Percentiles rank a stretch among this genome's conserved stretches.
These are phyloP conservation scores for Capitella teleta DNA, from an alignment of 1,140 invertebrate genomes.

Conservation along the genomic window DNA sequence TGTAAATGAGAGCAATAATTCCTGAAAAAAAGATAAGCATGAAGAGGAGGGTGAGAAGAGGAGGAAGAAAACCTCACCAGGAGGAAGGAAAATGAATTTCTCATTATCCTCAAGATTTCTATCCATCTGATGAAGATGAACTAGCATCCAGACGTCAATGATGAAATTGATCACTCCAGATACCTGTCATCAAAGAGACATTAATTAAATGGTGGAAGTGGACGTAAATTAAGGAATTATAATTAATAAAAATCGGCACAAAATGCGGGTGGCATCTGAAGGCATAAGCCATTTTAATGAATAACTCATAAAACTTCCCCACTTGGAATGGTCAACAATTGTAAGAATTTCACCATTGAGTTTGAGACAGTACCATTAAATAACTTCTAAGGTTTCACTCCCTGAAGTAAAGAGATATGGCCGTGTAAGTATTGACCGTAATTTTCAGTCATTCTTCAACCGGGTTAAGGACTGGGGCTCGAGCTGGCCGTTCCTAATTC, in stretches of 20 bases:
- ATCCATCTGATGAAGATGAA: constrained; percentile 4
- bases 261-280: not conserved
- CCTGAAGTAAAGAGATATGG: too few species aligned
- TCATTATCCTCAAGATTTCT: constrained; percentile 7
- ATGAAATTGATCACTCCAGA: constrained; percentile 4
- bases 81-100: constrained; percentile 7
- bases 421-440: too few species aligned
- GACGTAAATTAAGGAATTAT: not conserved
- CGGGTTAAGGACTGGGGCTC: too few species aligned
- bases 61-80: too few species aligned
- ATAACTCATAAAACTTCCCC: not conserved
- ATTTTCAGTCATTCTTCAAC: too few species aligned
- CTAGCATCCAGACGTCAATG: constrained; percentile 10
- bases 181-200: not conserved
- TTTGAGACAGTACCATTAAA: too few species aligned
- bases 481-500: too few species aligned
- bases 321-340: not conserved
- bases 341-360: too few species aligned
- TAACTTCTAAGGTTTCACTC: too few species aligned
- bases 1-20: constrained; percentile 6
- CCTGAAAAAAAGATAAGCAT: too few species aligned
- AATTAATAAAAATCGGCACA: not conserved
- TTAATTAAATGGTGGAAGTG: not conserved
- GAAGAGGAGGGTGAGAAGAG: too few species aligned
- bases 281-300: not conserved